These are phyloP conservation scores for Drosophila neutralis DNA, from an alignment of 2,888 invertebrate species.

Conservation along the genomic window DNA sequence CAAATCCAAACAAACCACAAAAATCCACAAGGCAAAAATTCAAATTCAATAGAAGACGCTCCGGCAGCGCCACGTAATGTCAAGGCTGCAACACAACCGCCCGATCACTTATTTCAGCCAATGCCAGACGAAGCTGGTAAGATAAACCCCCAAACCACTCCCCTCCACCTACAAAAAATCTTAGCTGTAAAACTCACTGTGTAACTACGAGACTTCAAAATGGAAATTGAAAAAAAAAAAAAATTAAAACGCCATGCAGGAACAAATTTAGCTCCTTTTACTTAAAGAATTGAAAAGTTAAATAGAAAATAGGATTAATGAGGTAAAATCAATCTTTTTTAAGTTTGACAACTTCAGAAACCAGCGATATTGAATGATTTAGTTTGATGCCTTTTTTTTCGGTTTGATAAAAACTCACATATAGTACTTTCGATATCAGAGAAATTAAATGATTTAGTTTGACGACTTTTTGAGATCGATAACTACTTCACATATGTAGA, in stretches of 20 bases:
- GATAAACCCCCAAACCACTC: constrained; percentile 57
- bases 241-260: not conserved
- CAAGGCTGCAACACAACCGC: constrained; percentile 87
- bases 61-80: constrained; percentile 85
- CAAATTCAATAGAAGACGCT: constrained; percentile 84
- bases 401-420: not conserved
- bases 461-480: not conserved
- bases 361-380: no score
- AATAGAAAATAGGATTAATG: not conserved
- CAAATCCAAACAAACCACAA: constrained; percentile 7
- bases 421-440: not conserved
- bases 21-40: constrained; percentile 76
- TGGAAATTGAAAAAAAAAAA: not conserved
- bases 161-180: not conserved
- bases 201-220: constrained; percentile 3
- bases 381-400: no score
- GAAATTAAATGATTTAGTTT: not conserved
- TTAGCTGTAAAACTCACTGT: constrained; percentile 28
- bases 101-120: constrained; percentile 88
- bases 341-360: not conserved
- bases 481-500: not conserved
- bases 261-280: not conserved
- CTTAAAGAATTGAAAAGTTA: not conserved
- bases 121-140: constrained; percentile 91
- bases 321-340: not conserved